Base-by-base conservation (phyloP, 1,140 invertebrate species). In the Drosophila elegans region DNA sequence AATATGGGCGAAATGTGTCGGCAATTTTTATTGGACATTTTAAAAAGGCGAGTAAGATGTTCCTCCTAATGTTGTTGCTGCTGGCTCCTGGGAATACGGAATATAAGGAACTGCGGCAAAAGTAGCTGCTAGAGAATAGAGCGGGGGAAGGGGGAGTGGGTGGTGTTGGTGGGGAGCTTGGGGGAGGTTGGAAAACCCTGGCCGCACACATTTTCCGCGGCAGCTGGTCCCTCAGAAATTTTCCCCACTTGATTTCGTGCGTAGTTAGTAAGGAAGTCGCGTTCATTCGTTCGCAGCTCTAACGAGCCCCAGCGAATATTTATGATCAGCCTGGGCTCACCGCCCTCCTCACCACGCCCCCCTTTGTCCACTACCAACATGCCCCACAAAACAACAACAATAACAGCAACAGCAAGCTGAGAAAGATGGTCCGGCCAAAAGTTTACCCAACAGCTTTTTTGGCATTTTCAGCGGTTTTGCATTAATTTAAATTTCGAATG, bases 11-110 rank as follows among this genome's bases (percentile, higher is more conserved):
- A 92, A 92, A 91, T 92, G 91, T 92, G 91, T 92, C 91, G 91
- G 91, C 89, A 92, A 92, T 92, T 92, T 92, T 92, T 92, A 92
- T 92, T 92, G 91, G 91, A 91, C 91, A 92, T 92, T 92, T 92
- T 91, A 92, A 92, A 92, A 92, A 91, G 67, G 90, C 91, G 62
- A 92, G 84, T 92, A 92, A 92, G 91, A 92, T 91, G 90, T 92
- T 79, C 68, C 62, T 84, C 49, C 46, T 80, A 54, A 59, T 76
- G 77, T 55, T 84, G 81, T 55, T 68, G 69, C 52, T 62, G 49
- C 60, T 54, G 55, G 67, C 83, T 88, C 80, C 83, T 80, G 83
- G 84, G 83, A 88, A 88, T 88, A 88, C 75, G 73, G 78, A 75
- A 57, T 75, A 89, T 88, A 84, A 88, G 83, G 68, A 89, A 89